Conservation (phyloP, 2,888 invertebrate species). For the Caenorhabditis sp. region DNA sequence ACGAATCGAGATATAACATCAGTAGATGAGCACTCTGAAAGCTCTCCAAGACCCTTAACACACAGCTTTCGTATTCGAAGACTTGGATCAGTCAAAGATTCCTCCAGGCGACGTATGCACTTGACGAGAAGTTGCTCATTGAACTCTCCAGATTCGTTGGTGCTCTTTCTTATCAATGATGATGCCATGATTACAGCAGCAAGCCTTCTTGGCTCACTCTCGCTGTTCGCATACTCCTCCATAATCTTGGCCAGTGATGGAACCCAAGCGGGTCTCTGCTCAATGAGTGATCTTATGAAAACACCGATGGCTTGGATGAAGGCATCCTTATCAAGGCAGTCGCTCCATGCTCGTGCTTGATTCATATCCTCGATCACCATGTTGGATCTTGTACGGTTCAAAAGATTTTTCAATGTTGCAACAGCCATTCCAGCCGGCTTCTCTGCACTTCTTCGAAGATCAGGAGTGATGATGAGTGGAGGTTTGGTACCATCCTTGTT, state of each 20-base stretch:
- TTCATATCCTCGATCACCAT: slow-evolving; percentile 81
- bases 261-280: slow-evolving; percentile 73
- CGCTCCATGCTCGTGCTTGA: slow-evolving; percentile 79
- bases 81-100: slow-evolving; percentile 72
- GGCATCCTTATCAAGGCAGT: slow-evolving; percentile 75
- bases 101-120: slow-evolving; percentile 70
- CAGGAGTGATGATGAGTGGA: slow-evolving; percentile 78
- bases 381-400: slow-evolving; percentile 61
- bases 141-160: slow-evolving; percentile 75
- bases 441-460: slow-evolving; percentile 74
- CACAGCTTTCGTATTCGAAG: slow-evolving; percentile 74
- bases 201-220: slow-evolving; percentile 77
- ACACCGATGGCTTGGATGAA: slow-evolving; percentile 74
- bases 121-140: slow-evolving; percentile 73
- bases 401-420: slow-evolving; percentile 63
- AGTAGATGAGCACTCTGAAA: slow-evolving; percentile 69
- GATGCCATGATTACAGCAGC: slow-evolving; percentile 77
- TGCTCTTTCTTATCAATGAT: slow-evolving; percentile 76
- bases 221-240: slow-evolving; percentile 69
- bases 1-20: slow-evolving; percentile 67
- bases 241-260: slow-evolving; percentile 54
- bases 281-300: slow-evolving; percentile 71
- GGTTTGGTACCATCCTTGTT: slow-evolving; percentile 61
- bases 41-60: slow-evolving; percentile 76
- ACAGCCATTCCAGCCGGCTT: slow-evolving; percentile 74